Evolutionary conservation across 2,888 invertebrate species (phyloP).

Genomic region (Cylloceria caligata): DNA sequence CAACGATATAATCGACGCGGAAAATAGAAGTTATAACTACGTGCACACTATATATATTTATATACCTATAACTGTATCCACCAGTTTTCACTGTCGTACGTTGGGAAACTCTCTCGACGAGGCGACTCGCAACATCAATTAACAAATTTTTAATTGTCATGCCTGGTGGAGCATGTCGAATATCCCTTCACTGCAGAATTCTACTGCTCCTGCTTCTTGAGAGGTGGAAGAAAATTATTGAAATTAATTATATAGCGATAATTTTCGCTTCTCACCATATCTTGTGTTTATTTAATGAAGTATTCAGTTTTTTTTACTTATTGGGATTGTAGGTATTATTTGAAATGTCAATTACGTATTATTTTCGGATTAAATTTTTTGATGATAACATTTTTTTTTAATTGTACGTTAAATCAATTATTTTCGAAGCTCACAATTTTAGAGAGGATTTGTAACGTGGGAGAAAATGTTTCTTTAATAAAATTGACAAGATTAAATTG

Average conservation of each 20-base stretch:
- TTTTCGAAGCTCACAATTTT: background rate
- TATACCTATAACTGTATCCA: constrained; percentile 26
- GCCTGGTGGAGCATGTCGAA: constrained; percentile 5
- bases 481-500: background rate
- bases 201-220: background rate
- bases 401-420: too few species aligned
- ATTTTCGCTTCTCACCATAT: background rate
- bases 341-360: background rate
- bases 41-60: constrained; percentile 11
- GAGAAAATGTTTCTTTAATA: background rate
- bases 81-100: constrained; percentile 10
- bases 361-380: background rate
- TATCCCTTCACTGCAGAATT: constrained; percentile 1
- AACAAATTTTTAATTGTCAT: constrained; percentile 46
- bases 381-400: too few species aligned
- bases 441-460: background rate
- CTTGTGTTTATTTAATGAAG: background rate
- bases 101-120: background rate
- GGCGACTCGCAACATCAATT: constrained; percentile 45
- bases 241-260: background rate
- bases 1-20: constrained; percentile 51
- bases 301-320: background rate
- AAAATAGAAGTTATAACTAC: constrained; percentile 53
- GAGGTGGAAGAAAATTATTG: background rate
- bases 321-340: background rate